Base-by-base conservation (phyloP, 1,140 invertebrate genomes). In the Chionoecetes opilio region DNA sequence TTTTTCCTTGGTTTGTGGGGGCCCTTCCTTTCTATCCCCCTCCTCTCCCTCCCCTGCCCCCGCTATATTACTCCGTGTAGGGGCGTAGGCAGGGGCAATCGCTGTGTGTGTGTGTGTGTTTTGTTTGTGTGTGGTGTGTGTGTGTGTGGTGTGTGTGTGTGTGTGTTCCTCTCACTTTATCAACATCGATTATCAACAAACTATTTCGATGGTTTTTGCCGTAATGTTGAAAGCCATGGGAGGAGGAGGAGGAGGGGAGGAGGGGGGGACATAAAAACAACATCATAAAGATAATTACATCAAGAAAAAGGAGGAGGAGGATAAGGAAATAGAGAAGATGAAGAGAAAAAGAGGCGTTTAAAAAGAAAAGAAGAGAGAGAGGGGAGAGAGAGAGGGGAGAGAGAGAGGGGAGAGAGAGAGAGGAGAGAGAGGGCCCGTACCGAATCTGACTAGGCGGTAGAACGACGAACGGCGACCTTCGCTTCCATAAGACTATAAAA, bases 91-190 rank as follows among this genome's bases (percentile, higher is more conserved):
- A 53, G 11, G 11, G 46, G 11, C 46, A 17, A 17, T 17, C 46
- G 21, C 11, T 75, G 63, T 75, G 63, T 75, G 63, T 75, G 63
- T 75, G 63, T 75, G 63, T 75, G 53, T 75, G 53, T 75, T n/a
- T 6, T 75, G 63, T 75, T 17, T 75, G 63, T 75, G 63, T 87
- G 85, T 87, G 85, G 85, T 87, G 85, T 87, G 85, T 87, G 85
- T 87, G 85, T 34, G 85, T 34, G 85, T 34, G 85, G 85, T 34
- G 85, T 34, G 85, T 34, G 85, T 87, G 31, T 87, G 85, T 87
- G 85, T 87, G 85, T 87, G 31, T 87, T 21, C 32, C 5, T 75
- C 63, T 26, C 63, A n/a, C 21, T n/a, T 87, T 34, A 37, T 87
- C 85, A 87, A 87, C 31, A 75, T 75, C 63, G 63, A 75, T 75